Base-by-base conservation (phyloP, 2,888 invertebrate genomes). In the Spicauda simplicius region DNA sequence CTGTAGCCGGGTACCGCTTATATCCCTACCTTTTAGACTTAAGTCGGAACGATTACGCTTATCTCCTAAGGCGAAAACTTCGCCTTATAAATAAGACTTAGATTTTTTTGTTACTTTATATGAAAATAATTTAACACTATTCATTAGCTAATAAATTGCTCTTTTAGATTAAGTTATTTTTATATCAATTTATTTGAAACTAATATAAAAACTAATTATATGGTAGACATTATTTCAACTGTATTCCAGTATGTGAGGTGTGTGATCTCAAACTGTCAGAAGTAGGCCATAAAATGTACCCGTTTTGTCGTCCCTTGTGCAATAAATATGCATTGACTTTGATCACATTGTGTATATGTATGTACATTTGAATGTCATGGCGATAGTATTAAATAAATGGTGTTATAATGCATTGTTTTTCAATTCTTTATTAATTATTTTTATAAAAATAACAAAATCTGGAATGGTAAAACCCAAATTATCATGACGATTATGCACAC, bases 31-130 rank as follows among this genome's bases (percentile, higher is more conserved):
- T 73, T 80, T 71, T 89, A 90, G 87, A 77, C 75, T 80, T 89
- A 90, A 90, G 90, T 86, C 80, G 80, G 64, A 91, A 91, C 84
- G 87, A 91, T 88, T 90, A 91, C 91, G 91, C 91, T 91, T 91
- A 91, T 84, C 80, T 79, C 76, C 78, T 77, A 80, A 84, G 90
- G 89, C 84, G 82, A 74, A 72, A 69, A 69, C 68, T 77, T 71
- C 83, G 86, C 91, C 91, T 88, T 88, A 81, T 84, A 84, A 86
- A 87, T 89, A 90, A 91, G 91, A 91, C 90, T 91, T 90, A 73
- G 77, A 71, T 81, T 82, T 45, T 33, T 45, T 45, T 86, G 85
- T 86, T 87, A 82, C 80, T 80, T 81, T 86, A 82, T 82, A 86
- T 85, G 80, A 81, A 81, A 88, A 86, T 86, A 87, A 86, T 85